These are phyloP conservation scores for Tetanocera ferruginea DNA, from an alignment of 2,888 invertebrate species.

Conservation along the genomic window DNA sequence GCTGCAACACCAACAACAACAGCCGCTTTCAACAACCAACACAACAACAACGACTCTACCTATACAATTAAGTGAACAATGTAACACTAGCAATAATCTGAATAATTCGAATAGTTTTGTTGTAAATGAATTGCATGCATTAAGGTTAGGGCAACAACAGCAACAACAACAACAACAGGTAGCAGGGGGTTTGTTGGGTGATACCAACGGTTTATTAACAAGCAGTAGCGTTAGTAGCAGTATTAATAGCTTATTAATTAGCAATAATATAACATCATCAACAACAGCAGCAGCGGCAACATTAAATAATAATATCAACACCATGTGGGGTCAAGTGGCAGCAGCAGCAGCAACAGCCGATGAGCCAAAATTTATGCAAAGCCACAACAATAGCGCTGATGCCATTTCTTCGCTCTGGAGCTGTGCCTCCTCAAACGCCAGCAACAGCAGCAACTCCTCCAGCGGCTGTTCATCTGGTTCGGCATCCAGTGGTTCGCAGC, in stretches of 20 bases:
- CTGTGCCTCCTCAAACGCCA: conserved; percentile 54
- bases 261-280: conserved; percentile 58
- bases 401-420: conserved; percentile 66
- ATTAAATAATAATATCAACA: conserved; percentile 34
- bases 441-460: conserved; percentile 33
- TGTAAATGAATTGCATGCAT: conserved; percentile 60
- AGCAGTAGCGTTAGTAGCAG: conserved; percentile 55
- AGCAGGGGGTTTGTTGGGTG: conserved; percentile 50
- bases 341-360: conserved; percentile 17
- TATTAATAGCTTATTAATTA: conserved; percentile 66
- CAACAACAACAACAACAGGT: conserved; percentile 52
- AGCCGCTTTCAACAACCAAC: conserved; percentile 42
- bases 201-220: conserved; percentile 52
- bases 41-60: conserved; percentile 49
- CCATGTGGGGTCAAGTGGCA: conserved; percentile 31
- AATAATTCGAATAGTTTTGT: conserved; percentile 51
- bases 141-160: conserved; percentile 52
- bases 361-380: conserved; percentile 43
- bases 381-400: conserved; percentile 49
- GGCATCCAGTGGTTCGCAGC: conserved; percentile 56
- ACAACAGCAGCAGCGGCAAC: conserved; percentile 41
- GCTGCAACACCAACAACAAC: conserved; percentile 44
- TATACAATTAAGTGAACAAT: conserved; percentile 57
- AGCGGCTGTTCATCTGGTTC: conserved; percentile 64
- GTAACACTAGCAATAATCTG: conserved; percentile 53